phyloP scores from a whole-genome alignment of 2,797 vertebrate species.

The Brotula barbata region DNA sequence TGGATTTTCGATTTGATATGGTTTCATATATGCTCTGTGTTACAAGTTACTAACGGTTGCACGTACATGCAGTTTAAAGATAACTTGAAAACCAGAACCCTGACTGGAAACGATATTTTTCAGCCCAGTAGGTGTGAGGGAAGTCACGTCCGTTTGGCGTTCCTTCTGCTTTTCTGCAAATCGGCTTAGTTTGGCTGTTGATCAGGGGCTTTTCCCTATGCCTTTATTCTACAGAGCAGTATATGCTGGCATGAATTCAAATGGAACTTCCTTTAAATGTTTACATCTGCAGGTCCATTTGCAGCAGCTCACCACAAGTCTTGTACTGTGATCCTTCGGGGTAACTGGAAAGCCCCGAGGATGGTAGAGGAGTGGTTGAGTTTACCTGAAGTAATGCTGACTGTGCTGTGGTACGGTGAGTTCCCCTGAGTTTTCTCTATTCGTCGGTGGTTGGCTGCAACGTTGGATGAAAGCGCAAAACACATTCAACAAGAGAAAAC shows the following conservation, averaged over 20 bases:
- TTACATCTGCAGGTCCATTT: slow-evolving; percentile 21
- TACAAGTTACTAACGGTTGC: slow-evolving; percentile 24
- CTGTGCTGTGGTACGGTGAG: slow-evolving; percentile 48
- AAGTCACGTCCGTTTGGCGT: slow-evolving; percentile 19
- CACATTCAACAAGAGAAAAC: not conserved
- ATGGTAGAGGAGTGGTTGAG: slow-evolving; percentile 43
- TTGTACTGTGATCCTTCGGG: slow-evolving; percentile 38
- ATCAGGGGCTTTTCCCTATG: slow-evolving; percentile 16
- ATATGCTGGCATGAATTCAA: slow-evolving; percentile 49
- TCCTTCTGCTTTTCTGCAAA: slow-evolving; percentile 20
- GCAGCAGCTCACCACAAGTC: slow-evolving; percentile 45
- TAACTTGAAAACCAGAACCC: slow-evolving; percentile 21
- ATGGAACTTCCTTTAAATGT: slow-evolving; percentile 56
- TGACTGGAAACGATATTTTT: slow-evolving; percentile 16
- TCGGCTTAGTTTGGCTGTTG: slow-evolving; percentile 32
- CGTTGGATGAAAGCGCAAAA: slow-evolving; percentile 18
- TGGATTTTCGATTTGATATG: slow-evolving; percentile 49
- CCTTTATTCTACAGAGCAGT: no score
- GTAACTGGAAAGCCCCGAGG: slow-evolving; percentile 69
- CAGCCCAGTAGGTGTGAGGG: slow-evolving; percentile 36
- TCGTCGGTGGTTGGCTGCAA: slow-evolving; percentile 31
- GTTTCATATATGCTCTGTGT: slow-evolving; percentile 17
- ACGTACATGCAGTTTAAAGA: slow-evolving; percentile 21
- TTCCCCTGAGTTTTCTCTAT: slow-evolving; percentile 60
- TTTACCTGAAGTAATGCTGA: slow-evolving; percentile 66